phyloP scores from a whole-genome alignment of 2,113 vertebrate genomes.

The Propithecus coquereli region DNA sequence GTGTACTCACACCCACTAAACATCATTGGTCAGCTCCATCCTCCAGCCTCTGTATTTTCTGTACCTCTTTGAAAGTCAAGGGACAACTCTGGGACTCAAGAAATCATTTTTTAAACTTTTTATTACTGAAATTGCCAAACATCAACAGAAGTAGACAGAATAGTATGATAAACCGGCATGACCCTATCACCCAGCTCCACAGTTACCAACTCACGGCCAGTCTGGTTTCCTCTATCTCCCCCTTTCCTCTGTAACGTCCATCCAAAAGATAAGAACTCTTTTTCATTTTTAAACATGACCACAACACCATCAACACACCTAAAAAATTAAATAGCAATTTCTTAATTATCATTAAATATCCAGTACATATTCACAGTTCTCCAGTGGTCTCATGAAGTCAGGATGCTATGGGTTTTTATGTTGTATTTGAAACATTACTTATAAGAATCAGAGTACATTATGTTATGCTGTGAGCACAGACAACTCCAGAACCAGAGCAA shows the following conservation, averaged over 20 bases:
- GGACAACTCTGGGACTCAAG: background rate
- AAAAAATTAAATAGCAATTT: background rate
- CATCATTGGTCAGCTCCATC: background rate
- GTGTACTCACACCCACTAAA: background rate
- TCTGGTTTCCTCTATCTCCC: background rate
- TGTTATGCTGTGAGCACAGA: background rate
- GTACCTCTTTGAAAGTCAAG: background rate
- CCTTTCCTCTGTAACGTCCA: background rate
- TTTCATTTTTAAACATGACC: background rate
- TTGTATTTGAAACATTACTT: conserved; percentile 8
- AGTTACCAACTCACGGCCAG: background rate
- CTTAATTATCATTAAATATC: background rate
- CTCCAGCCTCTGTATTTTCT: background rate
- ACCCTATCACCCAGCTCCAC: background rate
- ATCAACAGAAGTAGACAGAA: background rate
- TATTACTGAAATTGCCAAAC: conserved; percentile 1
- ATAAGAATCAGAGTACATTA: background rate
- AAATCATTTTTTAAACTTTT: background rate
- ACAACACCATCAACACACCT: background rate
- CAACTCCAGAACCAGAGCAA: background rate
- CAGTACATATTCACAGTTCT: background rate
- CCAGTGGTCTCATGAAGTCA: background rate
- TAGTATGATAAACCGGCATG: background rate
- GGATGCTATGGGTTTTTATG: background rate
- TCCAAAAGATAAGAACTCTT: background rate